A percentile compares a stretch with the other conserved stretches of the same genome.
These are phyloP conservation scores for Apocheima hispidaria DNA, from an alignment of 2,888 invertebrate species.

Conservation along the genomic window DNA sequence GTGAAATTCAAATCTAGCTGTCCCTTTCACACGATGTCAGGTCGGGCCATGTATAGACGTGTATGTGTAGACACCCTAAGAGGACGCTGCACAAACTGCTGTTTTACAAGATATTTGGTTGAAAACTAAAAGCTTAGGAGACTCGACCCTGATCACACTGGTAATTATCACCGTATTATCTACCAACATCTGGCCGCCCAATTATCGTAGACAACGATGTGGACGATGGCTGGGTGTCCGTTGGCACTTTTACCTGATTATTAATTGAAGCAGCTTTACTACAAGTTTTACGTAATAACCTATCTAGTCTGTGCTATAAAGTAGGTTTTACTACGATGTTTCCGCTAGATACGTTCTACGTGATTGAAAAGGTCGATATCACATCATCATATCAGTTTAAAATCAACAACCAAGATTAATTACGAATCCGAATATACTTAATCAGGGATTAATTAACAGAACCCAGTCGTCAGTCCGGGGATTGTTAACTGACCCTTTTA, in stretches of 20 bases:
- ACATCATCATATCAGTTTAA: constrained; percentile 7
- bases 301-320: too few relatives aligned
- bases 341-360: not conserved
- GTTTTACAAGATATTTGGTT: too few relatives aligned
- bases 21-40: too few relatives aligned
- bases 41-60: too few relatives aligned
- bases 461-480: constrained; percentile 20
- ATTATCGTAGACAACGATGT: too few relatives aligned
- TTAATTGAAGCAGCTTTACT: not conserved
- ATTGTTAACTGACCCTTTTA: constrained; percentile 30
- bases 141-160: not conserved
- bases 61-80: too few relatives aligned
- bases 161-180: too few relatives aligned
- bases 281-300: too few relatives aligned
- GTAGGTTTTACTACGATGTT: not conserved
- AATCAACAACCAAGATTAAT: constrained; percentile 14
- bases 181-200: too few relatives aligned
- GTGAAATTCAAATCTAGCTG: too few relatives aligned
- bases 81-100: too few relatives aligned
- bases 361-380: constrained; percentile 2
- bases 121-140: not conserved
- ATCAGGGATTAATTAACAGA: constrained; percentile 30
- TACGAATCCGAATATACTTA: constrained; percentile 12
- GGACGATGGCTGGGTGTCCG: not conserved
- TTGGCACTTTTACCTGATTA: not conserved